A percentile compares a stretch with the other conserved stretches of the same genome.
These are phyloP conservation scores for Microctonus brassicae DNA, from an alignment of 2,888 invertebrate species.

Conservation along the genomic window DNA sequence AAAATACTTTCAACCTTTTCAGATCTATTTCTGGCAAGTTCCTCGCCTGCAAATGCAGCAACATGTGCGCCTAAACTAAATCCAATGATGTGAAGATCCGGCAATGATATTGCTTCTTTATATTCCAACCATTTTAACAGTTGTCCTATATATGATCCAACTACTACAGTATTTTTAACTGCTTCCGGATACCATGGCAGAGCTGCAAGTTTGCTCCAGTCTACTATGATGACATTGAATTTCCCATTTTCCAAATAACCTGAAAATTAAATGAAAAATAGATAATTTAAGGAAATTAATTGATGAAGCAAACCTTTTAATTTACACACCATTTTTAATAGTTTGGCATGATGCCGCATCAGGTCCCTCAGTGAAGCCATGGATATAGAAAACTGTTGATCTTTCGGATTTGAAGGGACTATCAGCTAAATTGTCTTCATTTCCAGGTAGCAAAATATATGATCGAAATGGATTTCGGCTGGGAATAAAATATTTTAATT, in stretches of 20 bases:
- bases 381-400: too few relatives aligned
- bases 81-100: conserved; percentile 72
- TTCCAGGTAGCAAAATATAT: too few relatives aligned
- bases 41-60: conserved; percentile 67
- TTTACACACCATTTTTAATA: too few relatives aligned
- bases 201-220: background rate
- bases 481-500: too few relatives aligned
- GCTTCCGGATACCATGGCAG: background rate
- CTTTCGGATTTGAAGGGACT: too few relatives aligned
- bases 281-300: too few relatives aligned
- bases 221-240: background rate
- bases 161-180: background rate
- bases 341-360: too few relatives aligned
- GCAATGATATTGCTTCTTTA: background rate
- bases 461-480: too few relatives aligned
- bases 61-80: conserved; percentile 78
- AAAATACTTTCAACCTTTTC: background rate
- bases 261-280: too few relatives aligned
- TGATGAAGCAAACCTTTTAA: too few relatives aligned
- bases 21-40: background rate
- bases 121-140: background rate
- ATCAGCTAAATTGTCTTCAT: too few relatives aligned
- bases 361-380: too few relatives aligned
- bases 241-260: background rate
- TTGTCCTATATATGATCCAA: background rate